These are phyloP conservation scores for Nephotettix cincticeps DNA, from an alignment of 1,140 invertebrate species.

Conservation along the genomic window DNA sequence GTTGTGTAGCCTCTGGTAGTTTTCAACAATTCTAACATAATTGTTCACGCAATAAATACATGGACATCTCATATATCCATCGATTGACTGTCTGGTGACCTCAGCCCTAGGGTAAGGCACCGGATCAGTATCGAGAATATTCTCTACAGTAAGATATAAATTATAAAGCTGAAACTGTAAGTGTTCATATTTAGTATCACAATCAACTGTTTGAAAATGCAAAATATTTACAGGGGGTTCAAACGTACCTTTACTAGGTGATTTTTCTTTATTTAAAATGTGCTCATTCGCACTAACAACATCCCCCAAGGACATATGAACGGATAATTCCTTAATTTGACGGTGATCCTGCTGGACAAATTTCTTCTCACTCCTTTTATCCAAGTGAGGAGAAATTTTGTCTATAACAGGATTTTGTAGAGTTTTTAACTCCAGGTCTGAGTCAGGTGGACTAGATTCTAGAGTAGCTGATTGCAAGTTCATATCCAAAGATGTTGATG, in stretches of 20 bases:
- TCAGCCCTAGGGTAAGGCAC: background rate
- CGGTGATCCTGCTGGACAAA: too few relatives aligned
- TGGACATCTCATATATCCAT: background rate
- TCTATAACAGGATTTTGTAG: too few relatives aligned
- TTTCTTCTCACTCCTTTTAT: too few relatives aligned
- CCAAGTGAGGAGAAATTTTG: too few relatives aligned
- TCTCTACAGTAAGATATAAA: background rate
- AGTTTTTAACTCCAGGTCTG: too few relatives aligned
- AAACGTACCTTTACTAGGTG: background rate
- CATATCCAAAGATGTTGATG: background rate
- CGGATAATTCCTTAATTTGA: too few relatives aligned
- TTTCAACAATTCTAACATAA: background rate
- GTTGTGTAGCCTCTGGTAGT: background rate
- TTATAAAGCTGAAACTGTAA: background rate
- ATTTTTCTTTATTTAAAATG: background rate
- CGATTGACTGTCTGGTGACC: background rate
- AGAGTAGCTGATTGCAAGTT: too few relatives aligned
- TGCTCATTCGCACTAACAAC: background rate
- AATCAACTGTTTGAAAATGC: background rate
- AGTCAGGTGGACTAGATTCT: too few relatives aligned
- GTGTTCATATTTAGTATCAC: background rate
- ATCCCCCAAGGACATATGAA: too few relatives aligned
- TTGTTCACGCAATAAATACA: background rate
- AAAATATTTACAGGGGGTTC: background rate
- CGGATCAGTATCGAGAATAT: background rate